Conservation (phyloP, 1,140 invertebrate species). For the Copidosoma floridanum region DNA sequence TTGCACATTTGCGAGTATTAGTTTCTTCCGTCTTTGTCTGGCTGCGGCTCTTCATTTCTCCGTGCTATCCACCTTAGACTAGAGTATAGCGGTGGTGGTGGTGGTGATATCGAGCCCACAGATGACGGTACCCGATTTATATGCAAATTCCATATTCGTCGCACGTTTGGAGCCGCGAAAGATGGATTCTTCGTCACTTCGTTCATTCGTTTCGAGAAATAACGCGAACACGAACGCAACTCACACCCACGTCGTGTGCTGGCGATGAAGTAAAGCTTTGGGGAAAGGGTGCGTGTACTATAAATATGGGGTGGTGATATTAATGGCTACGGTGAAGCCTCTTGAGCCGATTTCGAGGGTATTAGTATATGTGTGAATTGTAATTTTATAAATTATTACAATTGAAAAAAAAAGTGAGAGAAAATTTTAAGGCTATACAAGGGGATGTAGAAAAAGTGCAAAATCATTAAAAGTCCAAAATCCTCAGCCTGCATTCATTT, state of each 20-base stretch:
- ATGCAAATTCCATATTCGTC: constrained; percentile 73
- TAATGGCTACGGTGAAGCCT: constrained; percentile 2
- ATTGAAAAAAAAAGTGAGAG: neutral
- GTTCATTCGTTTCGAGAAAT: constrained; percentile 28
- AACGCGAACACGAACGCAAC: constrained; percentile 27
- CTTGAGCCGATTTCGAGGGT: neutral
- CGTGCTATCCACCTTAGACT: no score
- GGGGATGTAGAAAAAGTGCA: neutral
- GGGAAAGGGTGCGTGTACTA: no score
- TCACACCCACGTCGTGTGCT: neutral
- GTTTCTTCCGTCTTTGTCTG: constrained; percentile 13
- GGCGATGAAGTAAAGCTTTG: neutral
- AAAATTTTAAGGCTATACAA: neutral
- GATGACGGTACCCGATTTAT: constrained; percentile 70
- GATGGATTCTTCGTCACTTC: constrained; percentile 37
- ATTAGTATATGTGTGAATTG: neutral
- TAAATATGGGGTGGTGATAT: neutral
- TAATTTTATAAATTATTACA: constrained; percentile 31
- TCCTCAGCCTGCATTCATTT: constrained; percentile 49
- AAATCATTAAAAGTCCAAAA: constrained; percentile 50
- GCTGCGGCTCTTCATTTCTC: constrained; percentile 57
- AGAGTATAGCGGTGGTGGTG: no score
- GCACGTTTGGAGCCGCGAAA: constrained; percentile 43
- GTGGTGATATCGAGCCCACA: constrained; percentile 57
- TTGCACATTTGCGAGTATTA: neutral